phyloP scores from a whole-genome alignment of 2,113 vertebrate species.

The Shinisaurus crocodilurus region DNA sequence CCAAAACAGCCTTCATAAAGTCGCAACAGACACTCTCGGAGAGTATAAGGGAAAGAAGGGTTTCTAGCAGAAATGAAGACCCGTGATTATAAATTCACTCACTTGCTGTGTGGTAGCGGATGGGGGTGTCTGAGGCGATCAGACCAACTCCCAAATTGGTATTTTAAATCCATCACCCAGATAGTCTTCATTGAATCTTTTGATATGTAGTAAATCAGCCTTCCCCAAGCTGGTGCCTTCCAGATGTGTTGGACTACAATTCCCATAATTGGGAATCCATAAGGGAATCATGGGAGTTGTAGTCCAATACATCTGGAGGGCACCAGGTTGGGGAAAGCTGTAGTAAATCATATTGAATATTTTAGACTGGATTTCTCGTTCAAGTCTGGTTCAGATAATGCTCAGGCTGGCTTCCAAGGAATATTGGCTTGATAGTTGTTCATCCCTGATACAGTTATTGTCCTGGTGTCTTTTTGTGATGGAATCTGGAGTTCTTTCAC shows the following conservation, averaged over 20 bases:
- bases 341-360: background rate
- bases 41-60: no score
- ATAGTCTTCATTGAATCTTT: background rate
- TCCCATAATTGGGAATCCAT: no score
- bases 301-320: no score
- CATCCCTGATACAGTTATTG: background rate
- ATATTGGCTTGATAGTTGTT: background rate
- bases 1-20: background rate
- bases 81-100: background rate
- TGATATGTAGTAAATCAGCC: background rate
- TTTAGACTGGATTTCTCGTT: background rate
- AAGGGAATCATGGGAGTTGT: no score
- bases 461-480: slow-evolving; percentile 31
- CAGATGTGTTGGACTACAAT: no score
- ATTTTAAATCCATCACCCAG: background rate
- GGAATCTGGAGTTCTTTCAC: slow-evolving; percentile 8
- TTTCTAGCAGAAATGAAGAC: background rate
- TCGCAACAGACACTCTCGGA: no score
- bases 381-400: background rate
- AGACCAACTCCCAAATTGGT: background rate
- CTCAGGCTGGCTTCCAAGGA: background rate
- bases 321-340: no score
- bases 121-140: background rate
- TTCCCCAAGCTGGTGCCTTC: no score
- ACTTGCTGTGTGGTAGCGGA: background rate